Evolutionary conservation across 35 echinoderm and acorn worm species (phyloP).

Genomic region (Lytechinus variegatus): DNA sequence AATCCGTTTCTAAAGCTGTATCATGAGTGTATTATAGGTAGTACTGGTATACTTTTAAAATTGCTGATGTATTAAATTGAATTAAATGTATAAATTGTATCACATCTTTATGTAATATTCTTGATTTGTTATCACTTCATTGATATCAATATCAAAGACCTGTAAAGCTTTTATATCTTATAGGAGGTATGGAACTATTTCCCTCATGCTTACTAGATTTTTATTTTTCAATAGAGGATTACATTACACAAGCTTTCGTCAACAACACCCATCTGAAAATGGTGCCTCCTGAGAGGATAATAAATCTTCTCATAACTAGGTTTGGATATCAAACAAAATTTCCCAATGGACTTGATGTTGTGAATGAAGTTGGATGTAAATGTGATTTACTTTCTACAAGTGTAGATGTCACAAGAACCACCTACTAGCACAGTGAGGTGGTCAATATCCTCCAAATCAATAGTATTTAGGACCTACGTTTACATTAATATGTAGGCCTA

Average conservation of each 20-base stretch:
- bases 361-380: neutral
- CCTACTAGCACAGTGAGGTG: neutral
- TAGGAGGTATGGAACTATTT: neutral
- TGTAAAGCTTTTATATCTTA: neutral
- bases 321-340: slow-evolving; percentile 8
- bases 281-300: neutral
- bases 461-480: neutral
- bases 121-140: neutral
- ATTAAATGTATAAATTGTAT: neutral
- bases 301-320: slow-evolving; percentile 8
- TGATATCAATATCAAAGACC: neutral
- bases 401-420: neutral
- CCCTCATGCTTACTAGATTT: neutral
- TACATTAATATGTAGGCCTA: no score
- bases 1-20: no score
- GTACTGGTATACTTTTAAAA: no score
- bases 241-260: neutral
- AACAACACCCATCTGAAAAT: neutral
- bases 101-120: neutral
- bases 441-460: neutral
- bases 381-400: slow-evolving; percentile 19
- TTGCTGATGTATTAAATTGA: no score
- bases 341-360: neutral
- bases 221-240: neutral
- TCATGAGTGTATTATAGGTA: no score